Evolutionary conservation across 2,113 vertebrate genomes (phyloP).

Genomic region (Channa argus): DNA sequence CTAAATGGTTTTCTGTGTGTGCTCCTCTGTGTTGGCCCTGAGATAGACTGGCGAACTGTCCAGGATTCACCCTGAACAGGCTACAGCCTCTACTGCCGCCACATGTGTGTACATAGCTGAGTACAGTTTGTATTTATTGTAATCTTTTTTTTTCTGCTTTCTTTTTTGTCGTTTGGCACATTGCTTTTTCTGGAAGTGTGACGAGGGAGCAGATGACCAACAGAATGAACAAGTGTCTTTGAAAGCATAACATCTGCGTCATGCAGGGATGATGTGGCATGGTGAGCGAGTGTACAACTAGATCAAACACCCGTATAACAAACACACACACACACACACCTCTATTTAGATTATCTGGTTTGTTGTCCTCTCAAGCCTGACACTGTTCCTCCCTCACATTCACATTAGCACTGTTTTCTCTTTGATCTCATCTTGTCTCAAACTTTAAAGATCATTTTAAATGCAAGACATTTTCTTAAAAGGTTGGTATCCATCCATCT

Average conservation of each 20-base stretch:
- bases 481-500: neutral
- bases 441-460: neutral
- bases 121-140: neutral
- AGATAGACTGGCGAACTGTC: too few relatives aligned
- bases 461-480: neutral
- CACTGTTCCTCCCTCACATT: neutral
- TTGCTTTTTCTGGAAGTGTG: neutral
- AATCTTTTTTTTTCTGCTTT: too few relatives aligned
- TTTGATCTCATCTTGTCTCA: conserved; percentile 15
- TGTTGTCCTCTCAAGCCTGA: neutral
- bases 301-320: conserved; percentile 20
- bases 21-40: too few relatives aligned
- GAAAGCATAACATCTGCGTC: conserved; percentile 3
- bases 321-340: neutral
- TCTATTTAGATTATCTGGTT: too few relatives aligned
- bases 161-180: neutral
- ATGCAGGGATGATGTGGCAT: conserved; percentile 9
- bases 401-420: neutral
- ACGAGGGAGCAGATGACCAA: conserved; percentile 16
- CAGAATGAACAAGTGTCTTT: conserved; percentile 2
- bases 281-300: conserved; percentile 2
- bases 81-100: neutral
- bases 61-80: too few relatives aligned
- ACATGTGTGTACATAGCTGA: neutral
- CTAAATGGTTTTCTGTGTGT: too few relatives aligned